Percentiles rank a stretch among this genome's conserved stretches.
Evolutionary conservation across 2,797 vertebrate genomes (phyloP).

Genomic region (Vireo griseus): DNA sequence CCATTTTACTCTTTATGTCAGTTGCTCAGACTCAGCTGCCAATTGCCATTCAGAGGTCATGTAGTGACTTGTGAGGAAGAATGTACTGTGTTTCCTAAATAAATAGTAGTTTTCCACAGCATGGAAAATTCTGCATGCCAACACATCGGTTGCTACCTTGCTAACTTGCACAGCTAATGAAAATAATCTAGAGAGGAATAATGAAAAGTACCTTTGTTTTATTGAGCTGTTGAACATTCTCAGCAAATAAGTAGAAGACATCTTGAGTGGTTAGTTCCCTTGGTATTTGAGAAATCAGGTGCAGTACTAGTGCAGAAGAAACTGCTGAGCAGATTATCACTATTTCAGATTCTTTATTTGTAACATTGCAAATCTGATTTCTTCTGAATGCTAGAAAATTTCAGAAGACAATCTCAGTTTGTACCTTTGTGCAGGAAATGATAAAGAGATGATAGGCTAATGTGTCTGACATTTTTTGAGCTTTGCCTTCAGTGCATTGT

Average conservation of each 20-base stretch:
- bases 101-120: background rate
- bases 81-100: background rate
- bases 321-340: background rate
- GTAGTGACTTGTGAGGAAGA: background rate
- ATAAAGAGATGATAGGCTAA: background rate
- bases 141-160: background rate
- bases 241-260: background rate
- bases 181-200: background rate
- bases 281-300: background rate
- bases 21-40: background rate
- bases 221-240: background rate
- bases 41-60: background rate
- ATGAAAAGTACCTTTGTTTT: background rate
- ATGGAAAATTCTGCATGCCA: background rate
- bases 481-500: background rate
- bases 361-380: background rate
- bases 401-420: background rate
- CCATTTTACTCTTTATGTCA: background rate
- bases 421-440: background rate
- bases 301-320: background rate
- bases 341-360: background rate
- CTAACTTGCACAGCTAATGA: background rate
- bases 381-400: background rate
- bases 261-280: background rate
- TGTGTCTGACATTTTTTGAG: background rate